Conservation (phyloP, 2,888 invertebrate species). For the Oxytorus armatus region DNA sequence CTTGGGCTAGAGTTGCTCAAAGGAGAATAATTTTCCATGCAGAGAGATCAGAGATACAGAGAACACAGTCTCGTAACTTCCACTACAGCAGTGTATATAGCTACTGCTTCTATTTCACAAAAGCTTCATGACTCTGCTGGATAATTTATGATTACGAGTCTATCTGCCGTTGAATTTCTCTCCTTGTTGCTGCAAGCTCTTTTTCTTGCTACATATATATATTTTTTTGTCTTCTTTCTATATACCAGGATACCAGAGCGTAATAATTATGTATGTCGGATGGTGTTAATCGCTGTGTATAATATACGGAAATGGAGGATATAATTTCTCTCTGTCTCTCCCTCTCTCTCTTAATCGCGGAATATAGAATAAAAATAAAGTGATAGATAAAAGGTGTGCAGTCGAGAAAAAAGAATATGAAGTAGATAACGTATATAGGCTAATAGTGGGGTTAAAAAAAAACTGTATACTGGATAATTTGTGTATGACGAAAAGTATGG, state of each 20-base stretch:
- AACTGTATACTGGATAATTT: neutral
- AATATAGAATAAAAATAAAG: constrained; percentile 9
- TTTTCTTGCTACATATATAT: neutral
- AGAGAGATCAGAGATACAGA: constrained; percentile 11
- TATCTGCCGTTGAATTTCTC: constrained; percentile 41
- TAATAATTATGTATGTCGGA: constrained; percentile 20
- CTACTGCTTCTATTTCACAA: constrained; percentile 24
- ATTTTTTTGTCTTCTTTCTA: constrained; percentile 7
- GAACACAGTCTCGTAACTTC: constrained; percentile 23
- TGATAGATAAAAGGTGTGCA: neutral
- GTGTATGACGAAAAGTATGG: neutral
- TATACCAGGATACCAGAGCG: neutral
- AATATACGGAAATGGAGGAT: constrained; percentile 16
- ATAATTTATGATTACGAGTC: constrained; percentile 38
- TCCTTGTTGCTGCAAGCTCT: constrained; percentile 5
- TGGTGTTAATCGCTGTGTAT: constrained; percentile 48
- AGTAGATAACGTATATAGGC: too few species aligned
- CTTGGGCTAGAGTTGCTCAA: neutral
- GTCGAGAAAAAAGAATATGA: neutral
- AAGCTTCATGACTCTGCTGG: constrained; percentile 21
- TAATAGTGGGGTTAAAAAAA: neutral
- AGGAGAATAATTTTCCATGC: neutral
- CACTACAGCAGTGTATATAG: neutral
- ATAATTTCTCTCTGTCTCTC: constrained; percentile 15
- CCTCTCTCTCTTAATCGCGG: neutral